These are phyloP conservation scores for Rhynchotus rufescens DNA, from an alignment of 2,797 vertebrate genomes.

Conservation along the genomic window DNA sequence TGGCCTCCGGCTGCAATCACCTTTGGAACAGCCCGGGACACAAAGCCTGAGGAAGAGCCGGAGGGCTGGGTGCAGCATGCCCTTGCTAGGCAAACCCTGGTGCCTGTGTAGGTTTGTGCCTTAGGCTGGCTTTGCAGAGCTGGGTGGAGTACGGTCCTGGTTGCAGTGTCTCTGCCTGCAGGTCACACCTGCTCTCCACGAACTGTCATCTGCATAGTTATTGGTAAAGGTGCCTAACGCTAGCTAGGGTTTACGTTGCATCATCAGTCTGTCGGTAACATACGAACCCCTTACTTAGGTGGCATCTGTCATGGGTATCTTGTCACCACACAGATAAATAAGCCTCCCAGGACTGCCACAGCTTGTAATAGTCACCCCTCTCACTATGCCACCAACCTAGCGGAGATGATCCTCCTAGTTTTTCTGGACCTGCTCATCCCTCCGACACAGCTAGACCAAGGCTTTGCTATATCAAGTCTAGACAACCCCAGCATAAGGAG, in stretches of 20 bases:
- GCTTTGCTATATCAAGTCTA: constrained; percentile 59
- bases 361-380: constrained; percentile 23
- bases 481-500: constrained; percentile 19
- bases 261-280: background rate
- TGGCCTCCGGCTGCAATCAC: background rate
- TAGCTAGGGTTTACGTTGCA: background rate
- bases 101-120: background rate
- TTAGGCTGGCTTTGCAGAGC: background rate
- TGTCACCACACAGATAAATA: background rate
- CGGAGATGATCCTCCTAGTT: constrained; percentile 2
- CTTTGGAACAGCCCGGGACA: background rate
- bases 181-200: background rate
- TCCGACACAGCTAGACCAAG: constrained; percentile 43
- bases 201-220: constrained; percentile 9
- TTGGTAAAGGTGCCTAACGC: background rate
- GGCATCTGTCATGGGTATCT: constrained; percentile 17
- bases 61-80: background rate
- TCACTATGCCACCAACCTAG: constrained; percentile 18
- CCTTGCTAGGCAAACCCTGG: background rate
- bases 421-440: constrained; percentile 7
- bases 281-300: constrained; percentile 4
- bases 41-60: background rate
- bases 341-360: constrained; percentile 18
- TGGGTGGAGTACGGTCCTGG: background rate
- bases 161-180: constrained; percentile 11